Conservation (phyloP, 2,888 invertebrate genomes). For the Drosophila emarginata region DNA sequence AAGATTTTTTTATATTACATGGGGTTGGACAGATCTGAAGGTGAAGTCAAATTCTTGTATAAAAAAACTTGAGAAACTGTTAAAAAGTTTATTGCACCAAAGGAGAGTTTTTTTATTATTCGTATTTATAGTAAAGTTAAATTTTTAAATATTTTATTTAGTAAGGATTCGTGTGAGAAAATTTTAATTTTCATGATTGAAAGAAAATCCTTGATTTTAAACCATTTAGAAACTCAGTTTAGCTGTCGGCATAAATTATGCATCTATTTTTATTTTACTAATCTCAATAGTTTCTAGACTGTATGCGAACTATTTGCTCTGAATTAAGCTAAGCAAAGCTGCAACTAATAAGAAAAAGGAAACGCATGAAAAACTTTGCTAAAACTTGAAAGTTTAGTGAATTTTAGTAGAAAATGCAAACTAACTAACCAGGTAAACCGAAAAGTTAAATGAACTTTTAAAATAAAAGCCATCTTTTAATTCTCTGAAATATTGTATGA, state of each 20-base stretch:
- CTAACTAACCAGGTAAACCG: not conserved
- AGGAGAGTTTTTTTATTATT: too few relatives aligned
- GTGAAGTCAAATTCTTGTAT: too few relatives aligned
- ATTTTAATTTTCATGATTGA: too few relatives aligned
- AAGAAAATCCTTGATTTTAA: too few relatives aligned
- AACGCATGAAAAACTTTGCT: not conserved
- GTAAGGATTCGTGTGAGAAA: too few relatives aligned
- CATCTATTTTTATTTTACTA: not conserved
- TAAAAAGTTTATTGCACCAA: too few relatives aligned
- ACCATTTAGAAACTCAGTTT: not conserved
- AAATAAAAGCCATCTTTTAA: not conserved
- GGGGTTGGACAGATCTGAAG: too few relatives aligned
- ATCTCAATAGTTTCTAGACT: not conserved
- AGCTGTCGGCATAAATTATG: not conserved
- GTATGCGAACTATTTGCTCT: not conserved
- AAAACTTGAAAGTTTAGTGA: not conserved
- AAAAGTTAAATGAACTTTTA: slow-evolving; percentile 3
- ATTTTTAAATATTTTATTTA: too few relatives aligned
- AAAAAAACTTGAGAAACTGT: too few relatives aligned
- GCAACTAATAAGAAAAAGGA: not conserved
- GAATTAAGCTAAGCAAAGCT: not conserved
- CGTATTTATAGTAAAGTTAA: too few relatives aligned
- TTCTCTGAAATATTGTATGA: slow-evolving; percentile 1
- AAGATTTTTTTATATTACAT: not conserved
- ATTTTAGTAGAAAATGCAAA: not conserved